These are phyloP conservation scores for Baronia brevicornis DNA, from an alignment of 2,888 invertebrate species.

Conservation along the genomic window DNA sequence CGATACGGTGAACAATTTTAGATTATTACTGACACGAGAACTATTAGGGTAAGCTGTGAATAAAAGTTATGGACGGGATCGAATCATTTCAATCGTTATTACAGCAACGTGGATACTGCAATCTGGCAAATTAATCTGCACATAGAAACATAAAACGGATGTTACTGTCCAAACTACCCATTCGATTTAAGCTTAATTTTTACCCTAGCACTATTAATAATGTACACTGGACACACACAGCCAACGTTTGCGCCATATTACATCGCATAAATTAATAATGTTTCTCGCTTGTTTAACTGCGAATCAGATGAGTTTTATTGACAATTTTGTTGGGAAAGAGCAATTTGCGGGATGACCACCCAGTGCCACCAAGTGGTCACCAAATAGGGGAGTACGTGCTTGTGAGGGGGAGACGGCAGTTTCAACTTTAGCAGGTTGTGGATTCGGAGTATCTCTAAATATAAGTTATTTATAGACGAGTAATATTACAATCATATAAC, in stretches of 20 bases:
- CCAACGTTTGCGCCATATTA: conserved; percentile 72
- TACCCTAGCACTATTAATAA: conserved; percentile 75
- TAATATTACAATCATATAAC: conserved; percentile 8
- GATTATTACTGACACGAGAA: too few relatives aligned
- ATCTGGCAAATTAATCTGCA: conserved; percentile 63
- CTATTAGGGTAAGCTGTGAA: background rate
- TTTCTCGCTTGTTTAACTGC: conserved; percentile 74
- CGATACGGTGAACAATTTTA: too few relatives aligned
- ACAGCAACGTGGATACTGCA: conserved; percentile 29
- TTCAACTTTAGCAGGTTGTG: conserved; percentile 27
- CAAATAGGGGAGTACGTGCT: conserved; percentile 53
- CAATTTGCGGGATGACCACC: conserved; percentile 72
- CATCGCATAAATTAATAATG: conserved; percentile 75
- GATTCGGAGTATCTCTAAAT: conserved; percentile 43
- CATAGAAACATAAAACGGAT: conserved; percentile 66
- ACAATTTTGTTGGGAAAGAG: conserved; percentile 74
- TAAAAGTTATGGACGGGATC: conserved; percentile 2
- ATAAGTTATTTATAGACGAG: too few relatives aligned
- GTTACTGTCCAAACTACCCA: conserved; percentile 70
- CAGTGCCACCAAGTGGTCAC: conserved; percentile 67
- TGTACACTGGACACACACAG: conserved; percentile 72
- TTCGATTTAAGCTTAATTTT: conserved; percentile 74
- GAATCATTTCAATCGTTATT: conserved; percentile 23
- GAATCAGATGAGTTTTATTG: conserved; percentile 76
- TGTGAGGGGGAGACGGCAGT: conserved; percentile 23